These are phyloP conservation scores for Atrina japonica DNA, from an alignment of 2,888 invertebrate species.

Conservation along the genomic window DNA sequence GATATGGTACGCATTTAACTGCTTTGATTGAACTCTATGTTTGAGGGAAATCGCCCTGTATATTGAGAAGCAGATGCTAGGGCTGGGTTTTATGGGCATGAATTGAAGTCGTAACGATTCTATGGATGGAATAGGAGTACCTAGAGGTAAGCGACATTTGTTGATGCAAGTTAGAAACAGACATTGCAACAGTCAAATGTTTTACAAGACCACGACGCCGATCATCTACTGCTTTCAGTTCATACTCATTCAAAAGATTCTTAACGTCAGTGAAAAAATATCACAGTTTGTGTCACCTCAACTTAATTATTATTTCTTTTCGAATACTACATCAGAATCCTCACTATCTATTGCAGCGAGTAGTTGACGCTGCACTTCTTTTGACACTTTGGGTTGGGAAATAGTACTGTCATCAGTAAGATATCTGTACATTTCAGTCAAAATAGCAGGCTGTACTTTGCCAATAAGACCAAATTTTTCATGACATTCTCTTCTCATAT, in stretches of 20 bases:
- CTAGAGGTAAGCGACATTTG: conserved; percentile 17
- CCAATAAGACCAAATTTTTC: too few species aligned
- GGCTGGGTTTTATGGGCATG: conserved; percentile 11
- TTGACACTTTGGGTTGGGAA: too few species aligned
- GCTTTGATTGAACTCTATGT: conserved; percentile 6
- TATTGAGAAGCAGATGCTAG: neutral
- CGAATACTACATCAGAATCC: too few species aligned
- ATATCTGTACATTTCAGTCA: too few species aligned
- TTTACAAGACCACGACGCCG: conserved; percentile 16
- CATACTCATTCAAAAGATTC: too few species aligned
- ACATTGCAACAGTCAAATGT: conserved; percentile 14
- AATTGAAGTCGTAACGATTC: conserved; percentile 21
- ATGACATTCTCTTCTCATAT: too few species aligned
- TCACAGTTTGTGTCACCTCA: too few species aligned
- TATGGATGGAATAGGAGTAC: conserved; percentile 9
- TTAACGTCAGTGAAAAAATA: conserved; percentile 16
- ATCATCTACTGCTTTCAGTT: conserved; percentile 21
- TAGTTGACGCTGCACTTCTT: too few species aligned
- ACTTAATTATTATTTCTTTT: too few species aligned
- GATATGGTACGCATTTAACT: conserved; percentile 1
- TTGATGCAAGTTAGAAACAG: neutral
- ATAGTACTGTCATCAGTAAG: too few species aligned
- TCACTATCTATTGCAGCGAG: too few species aligned
- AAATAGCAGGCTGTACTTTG: too few species aligned
- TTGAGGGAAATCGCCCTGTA: neutral